These are phyloP conservation scores for Diarsia dahlii DNA, from an alignment of 2,888 invertebrate genomes.

Conservation along the genomic window DNA sequence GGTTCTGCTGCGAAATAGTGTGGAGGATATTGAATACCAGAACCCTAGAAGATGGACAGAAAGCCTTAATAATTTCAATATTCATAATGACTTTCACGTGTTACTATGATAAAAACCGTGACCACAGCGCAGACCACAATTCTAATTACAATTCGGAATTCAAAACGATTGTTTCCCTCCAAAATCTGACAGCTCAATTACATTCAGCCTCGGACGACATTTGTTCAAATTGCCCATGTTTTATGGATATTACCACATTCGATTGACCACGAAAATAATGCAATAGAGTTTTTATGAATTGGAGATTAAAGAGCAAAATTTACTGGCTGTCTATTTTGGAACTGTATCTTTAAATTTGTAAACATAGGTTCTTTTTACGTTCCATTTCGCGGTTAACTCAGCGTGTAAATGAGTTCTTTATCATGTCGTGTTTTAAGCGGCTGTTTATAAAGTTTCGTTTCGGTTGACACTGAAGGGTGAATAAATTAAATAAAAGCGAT, in stretches of 20 bases:
- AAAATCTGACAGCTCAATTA: conserved; percentile 88
- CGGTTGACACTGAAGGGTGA: conserved; percentile 80
- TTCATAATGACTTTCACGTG: background rate
- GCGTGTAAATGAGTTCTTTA: conserved; percentile 90
- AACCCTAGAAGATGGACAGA: background rate
- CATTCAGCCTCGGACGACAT: conserved; percentile 84
- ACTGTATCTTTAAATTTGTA: conserved; percentile 64
- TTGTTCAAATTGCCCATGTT: conserved; percentile 87
- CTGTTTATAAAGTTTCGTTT: conserved; percentile 83
- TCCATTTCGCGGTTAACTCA: conserved; percentile 87
- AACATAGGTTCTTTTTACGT: conserved; percentile 81
- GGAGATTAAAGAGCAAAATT: conserved; percentile 64
- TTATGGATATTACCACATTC: conserved; percentile 69
- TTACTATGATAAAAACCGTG: conserved; percentile 1
- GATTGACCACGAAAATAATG: conserved; percentile 21
- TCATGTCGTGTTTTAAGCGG: conserved; percentile 84
- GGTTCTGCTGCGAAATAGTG: background rate
- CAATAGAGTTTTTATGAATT: conserved; percentile 22
- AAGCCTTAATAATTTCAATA: background rate
- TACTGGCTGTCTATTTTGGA: conserved; percentile 28
- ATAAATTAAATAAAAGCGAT: conserved; percentile 80
- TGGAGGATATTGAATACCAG: background rate
- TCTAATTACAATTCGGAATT: conserved; percentile 55
- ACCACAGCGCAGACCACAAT: conserved; percentile 37
- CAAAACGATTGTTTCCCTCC: conserved; percentile 77